These are phyloP conservation scores for Tribolium freemani DNA, from an alignment of 2,888 invertebrate species.

Conservation along the genomic window DNA sequence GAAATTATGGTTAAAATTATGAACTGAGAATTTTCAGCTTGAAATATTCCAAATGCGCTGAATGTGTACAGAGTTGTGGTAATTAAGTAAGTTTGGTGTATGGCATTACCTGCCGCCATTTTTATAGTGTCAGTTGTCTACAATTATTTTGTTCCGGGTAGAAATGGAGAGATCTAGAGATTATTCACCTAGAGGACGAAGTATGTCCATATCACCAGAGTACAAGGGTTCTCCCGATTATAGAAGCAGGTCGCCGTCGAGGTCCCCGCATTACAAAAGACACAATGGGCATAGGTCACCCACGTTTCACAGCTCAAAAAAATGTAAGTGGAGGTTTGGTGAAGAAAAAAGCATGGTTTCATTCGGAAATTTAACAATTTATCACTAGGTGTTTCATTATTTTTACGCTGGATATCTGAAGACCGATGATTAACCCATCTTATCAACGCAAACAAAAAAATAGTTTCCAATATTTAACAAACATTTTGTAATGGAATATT, in stretches of 20 bases:
- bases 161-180: conserved; percentile 52
- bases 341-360: neutral
- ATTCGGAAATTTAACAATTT: neutral
- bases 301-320: conserved; percentile 47
- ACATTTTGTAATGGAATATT: too few relatives aligned
- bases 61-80: neutral
- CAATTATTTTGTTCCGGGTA: neutral
- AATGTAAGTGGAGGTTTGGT: conserved; percentile 39
- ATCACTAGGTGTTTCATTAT: too few relatives aligned
- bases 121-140: conserved; percentile 10
- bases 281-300: conserved; percentile 58
- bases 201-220: conserved; percentile 64
- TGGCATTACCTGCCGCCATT: conserved; percentile 28
- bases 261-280: conserved; percentile 63
- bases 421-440: too few relatives aligned
- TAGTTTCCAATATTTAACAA: too few relatives aligned
- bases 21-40: neutral
- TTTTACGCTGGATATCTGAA: too few relatives aligned
- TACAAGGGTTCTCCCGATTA: conserved; percentile 61
- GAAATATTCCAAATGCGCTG: too few relatives aligned
- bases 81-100: neutral
- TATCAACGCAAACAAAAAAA: too few relatives aligned
- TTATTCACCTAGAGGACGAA: conserved; percentile 59
- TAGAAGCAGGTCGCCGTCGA: conserved; percentile 62
- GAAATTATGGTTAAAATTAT: neutral